A percentile compares a stretch with the other conserved stretches of the same genome.
These are phyloP conservation scores for Solenopsis fugax DNA, from an alignment of 1,140 invertebrate species.

Conservation along the genomic window DNA sequence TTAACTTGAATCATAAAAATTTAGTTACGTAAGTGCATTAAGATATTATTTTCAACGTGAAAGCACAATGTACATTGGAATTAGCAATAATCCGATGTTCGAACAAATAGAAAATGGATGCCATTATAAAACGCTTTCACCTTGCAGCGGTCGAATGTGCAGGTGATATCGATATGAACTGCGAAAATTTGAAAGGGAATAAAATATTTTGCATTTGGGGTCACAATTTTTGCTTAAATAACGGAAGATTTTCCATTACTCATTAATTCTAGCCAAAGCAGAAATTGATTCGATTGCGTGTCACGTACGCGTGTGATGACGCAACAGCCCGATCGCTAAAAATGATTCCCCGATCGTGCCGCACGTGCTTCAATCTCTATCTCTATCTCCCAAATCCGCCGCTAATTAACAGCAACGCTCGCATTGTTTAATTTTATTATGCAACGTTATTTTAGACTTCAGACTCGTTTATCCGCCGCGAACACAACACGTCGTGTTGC, in stretches of 20 bases:
- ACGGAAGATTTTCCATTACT: neutral
- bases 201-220: neutral
- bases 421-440: slow-evolving; percentile 65
- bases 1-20: slow-evolving; percentile 1
- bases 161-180: neutral
- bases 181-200: neutral
- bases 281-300: neutral
- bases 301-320: neutral
- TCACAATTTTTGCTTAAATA: neutral
- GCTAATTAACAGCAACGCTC: slow-evolving; percentile 62
- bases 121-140: neutral
- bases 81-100: slow-evolving; percentile 18
- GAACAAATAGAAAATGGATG: neutral
- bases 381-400: slow-evolving; percentile 47
- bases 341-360: slow-evolving; percentile 7
- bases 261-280: slow-evolving; percentile 15
- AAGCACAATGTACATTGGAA: neutral
- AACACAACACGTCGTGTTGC: slow-evolving; percentile 61
- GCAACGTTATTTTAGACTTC: slow-evolving; percentile 66
- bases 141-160: neutral
- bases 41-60: slow-evolving; percentile 16
- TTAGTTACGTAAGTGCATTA: slow-evolving; percentile 9
- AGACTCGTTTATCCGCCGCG: slow-evolving; percentile 60
- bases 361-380: slow-evolving; percentile 43
- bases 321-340: slow-evolving; percentile 21